Conservation (phyloP, 2,113 vertebrate species). For the rat (Rattus norvegicus) region GRCr8 NC_086032.1:69394501-69395000, state of each 20-base stretch:
- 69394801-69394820: slow-evolving; percentile 34
- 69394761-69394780: neutral
- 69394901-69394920: slow-evolving; percentile 69
- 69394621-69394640: neutral
- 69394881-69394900: slow-evolving; percentile 73
- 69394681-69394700: neutral
- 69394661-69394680: slow-evolving; percentile 58
- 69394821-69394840: slow-evolving; percentile 53
- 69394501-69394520: neutral
- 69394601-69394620: slow-evolving; percentile 16
- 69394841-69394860: slow-evolving; percentile 54
- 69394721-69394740: neutral
- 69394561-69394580: neutral
- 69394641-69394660: slow-evolving; percentile 39
- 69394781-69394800: slow-evolving; percentile 49
- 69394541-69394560: slow-evolving; percentile 57
- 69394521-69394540: slow-evolving; percentile 31
- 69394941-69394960: slow-evolving; percentile 17
- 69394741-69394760: slow-evolving; percentile 33
- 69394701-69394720: slow-evolving; percentile 52
- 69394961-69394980: slow-evolving; percentile 78
- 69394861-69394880: slow-evolving; percentile 64
- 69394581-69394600: neutral
- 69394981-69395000: slow-evolving; percentile 62
- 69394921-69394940: neutral